Percentiles rank a stretch among this genome's conserved stretches.
These are phyloP conservation scores for Anoura caudifer DNA, from an alignment of 2,113 vertebrate species.

Conservation along the genomic window DNA sequence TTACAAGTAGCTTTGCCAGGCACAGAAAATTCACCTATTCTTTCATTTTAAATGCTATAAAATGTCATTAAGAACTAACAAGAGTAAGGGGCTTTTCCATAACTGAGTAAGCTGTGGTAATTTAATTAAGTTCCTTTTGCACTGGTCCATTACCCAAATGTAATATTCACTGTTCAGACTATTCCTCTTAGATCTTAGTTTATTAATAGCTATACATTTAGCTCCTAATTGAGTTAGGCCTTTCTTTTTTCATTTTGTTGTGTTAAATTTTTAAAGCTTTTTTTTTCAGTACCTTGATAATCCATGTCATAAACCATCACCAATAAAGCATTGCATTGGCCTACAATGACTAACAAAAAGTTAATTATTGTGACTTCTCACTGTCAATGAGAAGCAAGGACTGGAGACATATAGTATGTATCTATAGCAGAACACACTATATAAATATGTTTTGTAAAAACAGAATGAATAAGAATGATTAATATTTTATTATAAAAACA, in stretches of 20 bases:
- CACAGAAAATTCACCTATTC: not conserved
- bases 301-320: not conserved
- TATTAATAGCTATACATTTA: not conserved
- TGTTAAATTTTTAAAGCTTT: not conserved
- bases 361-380: not conserved
- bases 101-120: not conserved
- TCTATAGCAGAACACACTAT: not conserved
- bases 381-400: not conserved
- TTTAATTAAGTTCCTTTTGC: constrained; percentile 29
- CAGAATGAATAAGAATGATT: not conserved
- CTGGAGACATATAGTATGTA: rapidly evolving
- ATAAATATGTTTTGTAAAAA: not conserved
- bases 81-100: not conserved
- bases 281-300: not conserved
- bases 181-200: not conserved
- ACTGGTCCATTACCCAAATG: not conserved
- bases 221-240: not conserved
- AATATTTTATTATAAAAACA: not conserved
- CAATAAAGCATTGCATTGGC: not conserved
- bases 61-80: not conserved
- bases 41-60: not conserved
- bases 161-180: not conserved
- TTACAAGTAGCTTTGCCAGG: not conserved
- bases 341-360: not conserved
- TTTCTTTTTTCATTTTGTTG: not conserved